Evolutionary conservation across 2,113 vertebrate genomes (phyloP).

Genomic region (Oryzias celebensis): DNA sequence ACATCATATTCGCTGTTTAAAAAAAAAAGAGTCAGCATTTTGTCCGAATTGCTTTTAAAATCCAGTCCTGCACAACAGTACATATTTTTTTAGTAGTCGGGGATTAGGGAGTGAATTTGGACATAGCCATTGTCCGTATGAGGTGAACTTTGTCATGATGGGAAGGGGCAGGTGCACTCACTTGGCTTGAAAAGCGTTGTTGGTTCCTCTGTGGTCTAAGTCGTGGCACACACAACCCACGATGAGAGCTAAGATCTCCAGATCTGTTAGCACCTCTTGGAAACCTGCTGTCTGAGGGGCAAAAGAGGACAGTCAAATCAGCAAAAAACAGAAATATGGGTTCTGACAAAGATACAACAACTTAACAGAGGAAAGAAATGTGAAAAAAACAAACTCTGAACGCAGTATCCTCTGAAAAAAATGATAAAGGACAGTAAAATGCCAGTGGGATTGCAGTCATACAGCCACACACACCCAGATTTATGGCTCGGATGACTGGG

Average conservation of each 20-base stretch:
- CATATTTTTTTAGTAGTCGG: too few species aligned
- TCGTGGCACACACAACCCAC: slow-evolving; percentile 98
- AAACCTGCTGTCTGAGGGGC: slow-evolving; percentile 86
- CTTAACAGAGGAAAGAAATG: slow-evolving; percentile 40
- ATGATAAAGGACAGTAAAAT: slow-evolving; percentile 30
- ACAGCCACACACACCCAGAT: slow-evolving; percentile 39
- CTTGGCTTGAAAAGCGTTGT: slow-evolving; percentile 99
- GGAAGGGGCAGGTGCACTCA: slow-evolving; percentile 72
- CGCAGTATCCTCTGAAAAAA: slow-evolving; percentile 35
- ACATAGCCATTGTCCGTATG: background rate
- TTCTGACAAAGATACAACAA: slow-evolving; percentile 18
- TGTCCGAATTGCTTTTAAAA: too few species aligned
- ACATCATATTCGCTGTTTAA: too few species aligned
- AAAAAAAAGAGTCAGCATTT: too few species aligned
- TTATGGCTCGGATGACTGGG: slow-evolving; percentile 50
- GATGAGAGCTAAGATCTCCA: slow-evolving; percentile 95
- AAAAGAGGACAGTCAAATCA: slow-evolving; percentile 27
- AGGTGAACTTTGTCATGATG: background rate
- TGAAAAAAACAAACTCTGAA: slow-evolving; percentile 18
- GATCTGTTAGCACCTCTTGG: slow-evolving; percentile 93
- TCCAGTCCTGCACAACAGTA: too few species aligned
- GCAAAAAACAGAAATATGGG: slow-evolving; percentile 14
- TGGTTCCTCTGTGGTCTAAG: slow-evolving; percentile 98
- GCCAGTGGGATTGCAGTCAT: slow-evolving; percentile 46
- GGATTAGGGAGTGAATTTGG: too few species aligned